Evolutionary conservation across 2,888 invertebrate species (phyloP), one percentile per base, ranked within the genome.

Genomic region (Platycnemis pennipes): DNA sequence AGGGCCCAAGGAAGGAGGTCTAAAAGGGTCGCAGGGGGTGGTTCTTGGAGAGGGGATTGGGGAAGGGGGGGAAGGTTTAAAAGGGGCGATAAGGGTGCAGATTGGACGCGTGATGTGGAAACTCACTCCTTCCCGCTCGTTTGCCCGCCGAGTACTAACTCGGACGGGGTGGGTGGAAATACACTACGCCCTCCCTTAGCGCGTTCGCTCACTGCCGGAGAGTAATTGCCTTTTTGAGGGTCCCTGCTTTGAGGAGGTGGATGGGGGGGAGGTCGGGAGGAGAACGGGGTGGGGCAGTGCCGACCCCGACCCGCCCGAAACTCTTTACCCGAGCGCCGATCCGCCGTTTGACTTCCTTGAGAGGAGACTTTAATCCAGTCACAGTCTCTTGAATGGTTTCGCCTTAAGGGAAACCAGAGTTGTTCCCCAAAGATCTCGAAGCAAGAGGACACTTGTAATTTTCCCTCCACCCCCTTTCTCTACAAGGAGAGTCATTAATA

Each of bases 101-200:
- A 77, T 77, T 77, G 77, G 77, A 77, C 77, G 77, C 77, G 77
- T 77, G 77, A 77, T 37, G 77, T 37, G 77, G 77, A 77, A 37
- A 77, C 77, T 31, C 22, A 37, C 77, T 77, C 31, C 77, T 77
- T 77, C 11, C 77, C 37, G 37, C 37, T 37, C 77, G 77, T 37
- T 77, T 77, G 37, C 31, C 77, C 77, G 77, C 77, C 37, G 37
- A 77, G 37, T 37, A 77, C 77, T 77, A 13, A 5, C 11, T 37
- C 31, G 77, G 77, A 77, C 77, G 11, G 31, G 37, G 77, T 31
- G 1, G 37, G 77, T 37, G 37, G 37, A 16, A 31, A 37, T 77
- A 77, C 77, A 77, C 77, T 77, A 37, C 37, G 31, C 7, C 7
- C 77, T 7, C 77, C 77, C 77, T 77, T 13, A 77, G 63, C 22